A percentile compares a stretch with the other conserved stretches of the same genome.
phyloP scores from a whole-genome alignment of 2,113 vertebrate species.

The Sprattus sprattus region DNA sequence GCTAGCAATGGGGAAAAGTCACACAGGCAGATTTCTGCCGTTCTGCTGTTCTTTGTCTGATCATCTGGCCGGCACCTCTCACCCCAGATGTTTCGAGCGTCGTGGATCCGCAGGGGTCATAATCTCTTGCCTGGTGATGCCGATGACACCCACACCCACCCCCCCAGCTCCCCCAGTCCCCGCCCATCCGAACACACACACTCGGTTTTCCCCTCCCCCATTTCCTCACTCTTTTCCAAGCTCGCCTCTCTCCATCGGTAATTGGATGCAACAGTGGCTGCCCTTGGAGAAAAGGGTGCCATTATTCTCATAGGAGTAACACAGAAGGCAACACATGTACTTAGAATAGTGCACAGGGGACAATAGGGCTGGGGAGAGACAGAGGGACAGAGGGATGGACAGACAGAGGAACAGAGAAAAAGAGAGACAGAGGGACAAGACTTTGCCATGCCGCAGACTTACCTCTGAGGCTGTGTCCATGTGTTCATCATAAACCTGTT shows the following conservation, averaged over 20 bases:
- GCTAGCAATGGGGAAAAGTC: constrained; percentile 18
- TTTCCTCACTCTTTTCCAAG: neutral
- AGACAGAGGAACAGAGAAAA: no score
- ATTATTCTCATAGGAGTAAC: constrained; percentile 38
- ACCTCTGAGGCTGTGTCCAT: no score
- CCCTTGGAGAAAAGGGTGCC: constrained; percentile 32
- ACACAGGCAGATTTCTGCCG: constrained; percentile 11
- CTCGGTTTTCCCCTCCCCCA: constrained; percentile 26
- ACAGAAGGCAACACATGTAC: constrained; percentile 18
- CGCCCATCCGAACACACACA: constrained; percentile 12
- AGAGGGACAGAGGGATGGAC: neutral
- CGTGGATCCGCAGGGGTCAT: constrained; percentile 34
- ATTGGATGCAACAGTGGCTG: constrained; percentile 45
- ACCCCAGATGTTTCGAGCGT: neutral
- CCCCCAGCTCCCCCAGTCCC: neutral
- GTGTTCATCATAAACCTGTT: neutral
- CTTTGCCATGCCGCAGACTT: no score
- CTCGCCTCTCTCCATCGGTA: constrained; percentile 27
- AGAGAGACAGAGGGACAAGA: neutral
- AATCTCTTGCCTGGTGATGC: constrained; percentile 33
- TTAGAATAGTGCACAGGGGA: constrained; percentile 44
- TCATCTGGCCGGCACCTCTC: neutral
- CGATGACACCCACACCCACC: neutral
- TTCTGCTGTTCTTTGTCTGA: constrained; percentile 15
- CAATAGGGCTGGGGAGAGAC: neutral